Evolutionary conservation across 1,140 invertebrate species (phyloP), one percentile per base, ranked within the genome.

Genomic region (Bradysia coprophila): DNA sequence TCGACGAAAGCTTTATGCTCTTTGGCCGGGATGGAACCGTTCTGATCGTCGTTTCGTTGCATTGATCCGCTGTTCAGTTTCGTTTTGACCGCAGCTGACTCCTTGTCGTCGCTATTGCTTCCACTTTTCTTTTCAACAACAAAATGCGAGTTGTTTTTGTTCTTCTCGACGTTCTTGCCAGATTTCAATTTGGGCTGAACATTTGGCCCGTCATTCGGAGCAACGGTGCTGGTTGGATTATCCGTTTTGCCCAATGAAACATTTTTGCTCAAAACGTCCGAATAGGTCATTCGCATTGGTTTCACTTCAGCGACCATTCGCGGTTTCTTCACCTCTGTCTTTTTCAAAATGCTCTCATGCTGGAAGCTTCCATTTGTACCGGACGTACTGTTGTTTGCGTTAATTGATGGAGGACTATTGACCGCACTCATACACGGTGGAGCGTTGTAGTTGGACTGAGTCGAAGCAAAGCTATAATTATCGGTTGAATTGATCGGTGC

Each of bases 221-320:
- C 28, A n/a, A 31, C 28, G 8, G 28, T 31, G n/a, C 28, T 8
- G 28, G 8, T 9, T 9, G 8, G n/a, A n/a, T 8, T 28, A 28
- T 28, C 24, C 24, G 6, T 28, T 8, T 28, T 28, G 24, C 6
- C 55, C 32, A 61, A 50, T 3, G 64, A 62, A 0, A 63, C 65
- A 38, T 74, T 77, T 58, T 86, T 85, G 13, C 77, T 75, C 11
- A 86, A 50, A 9, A 87, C 80, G 62, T 83, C 81, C 2, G 83
- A 87, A 56, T 86, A 87, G 19, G 77, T 76, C 18, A 81, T 81
- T 42, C 81, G 64, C 81, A 86, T 84, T 4, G 81, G 81, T 52
- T 82, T 83, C 0, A 87, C 82, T 65, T 85, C 81, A 20, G 81
- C 82, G 1, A 86, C 73, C 52, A 81, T 82, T 21, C 81, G 65